phyloP scores from a whole-genome alignment of 2,113 vertebrate species.

The Myanophis thanlyinensis region DNA sequence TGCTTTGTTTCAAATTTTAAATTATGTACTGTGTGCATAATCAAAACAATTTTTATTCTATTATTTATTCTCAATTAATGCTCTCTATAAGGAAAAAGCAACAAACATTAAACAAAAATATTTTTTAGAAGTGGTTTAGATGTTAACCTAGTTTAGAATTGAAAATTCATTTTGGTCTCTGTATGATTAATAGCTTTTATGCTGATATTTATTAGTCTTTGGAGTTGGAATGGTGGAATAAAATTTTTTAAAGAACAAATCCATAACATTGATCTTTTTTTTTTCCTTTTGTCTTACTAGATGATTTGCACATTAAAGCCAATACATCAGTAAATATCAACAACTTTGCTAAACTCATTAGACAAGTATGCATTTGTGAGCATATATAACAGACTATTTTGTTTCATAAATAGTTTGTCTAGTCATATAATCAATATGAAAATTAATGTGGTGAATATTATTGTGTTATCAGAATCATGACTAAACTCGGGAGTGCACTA shows the following conservation, averaged over 20 bases:
- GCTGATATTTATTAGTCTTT: constrained; percentile 26
- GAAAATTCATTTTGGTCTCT: neutral
- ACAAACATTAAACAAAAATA: neutral
- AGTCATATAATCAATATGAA: constrained; percentile 47
- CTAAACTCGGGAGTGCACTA: neutral
- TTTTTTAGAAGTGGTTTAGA: constrained; percentile 25
- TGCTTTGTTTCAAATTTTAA: neutral
- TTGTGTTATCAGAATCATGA: neutral
- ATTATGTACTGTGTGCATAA: neutral
- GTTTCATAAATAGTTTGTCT: constrained; percentile 29
- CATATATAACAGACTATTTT: constrained; percentile 14
- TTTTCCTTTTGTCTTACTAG: neutral
- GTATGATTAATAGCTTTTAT: constrained; percentile 3
- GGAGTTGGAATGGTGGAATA: constrained; percentile 23
- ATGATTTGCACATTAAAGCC: neutral
- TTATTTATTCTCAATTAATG: constrained; percentile 1
- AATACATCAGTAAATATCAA: constrained; percentile 21
- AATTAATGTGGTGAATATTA: constrained; percentile 17
- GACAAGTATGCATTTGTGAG: neutral
- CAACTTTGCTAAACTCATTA: constrained; percentile 35
- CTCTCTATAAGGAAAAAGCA: constrained; percentile 4
- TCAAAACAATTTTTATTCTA: constrained; percentile 26
- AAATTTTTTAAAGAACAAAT: constrained; percentile 30
- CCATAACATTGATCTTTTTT: constrained; percentile 10
- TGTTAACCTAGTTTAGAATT: constrained; percentile 22